Evolutionary conservation across 2,888 invertebrate genomes (phyloP).

Genomic region (Ophion ellenae): DNA sequence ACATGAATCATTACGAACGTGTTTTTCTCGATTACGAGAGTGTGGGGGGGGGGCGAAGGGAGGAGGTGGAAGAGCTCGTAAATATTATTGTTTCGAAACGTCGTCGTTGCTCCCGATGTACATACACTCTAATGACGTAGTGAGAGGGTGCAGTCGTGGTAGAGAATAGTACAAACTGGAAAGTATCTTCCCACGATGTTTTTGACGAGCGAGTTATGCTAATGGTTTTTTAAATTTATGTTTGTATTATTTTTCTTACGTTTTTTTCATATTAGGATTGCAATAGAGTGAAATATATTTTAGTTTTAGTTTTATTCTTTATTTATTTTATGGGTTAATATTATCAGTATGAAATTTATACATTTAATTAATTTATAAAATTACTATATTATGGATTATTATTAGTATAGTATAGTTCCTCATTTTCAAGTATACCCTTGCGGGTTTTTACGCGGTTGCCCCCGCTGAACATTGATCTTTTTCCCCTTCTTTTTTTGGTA

Average conservation of each 20-base stretch:
- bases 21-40: conserved; percentile 13
- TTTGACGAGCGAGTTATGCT: neutral
- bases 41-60: neutral
- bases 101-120: conserved; percentile 3
- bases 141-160: conserved; percentile 1
- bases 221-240: too few species aligned
- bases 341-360: too few species aligned
- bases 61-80: neutral
- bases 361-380: too few species aligned
- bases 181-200: conserved; percentile 1
- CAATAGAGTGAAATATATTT: neutral
- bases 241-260: neutral
- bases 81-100: conserved; percentile 35
- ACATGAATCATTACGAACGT: conserved; percentile 12
- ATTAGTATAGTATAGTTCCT: too few species aligned
- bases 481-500: too few species aligned
- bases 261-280: neutral
- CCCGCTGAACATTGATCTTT: too few species aligned
- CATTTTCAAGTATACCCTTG: too few species aligned
- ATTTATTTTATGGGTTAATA: neutral
- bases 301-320: neutral
- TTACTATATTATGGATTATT: too few species aligned
- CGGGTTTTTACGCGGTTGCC: too few species aligned
- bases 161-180: neutral
- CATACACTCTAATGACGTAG: neutral